Evolutionary conservation across 2,113 vertebrate species (phyloP).

Genomic region (Tetraodon nigroviridis): DNA sequence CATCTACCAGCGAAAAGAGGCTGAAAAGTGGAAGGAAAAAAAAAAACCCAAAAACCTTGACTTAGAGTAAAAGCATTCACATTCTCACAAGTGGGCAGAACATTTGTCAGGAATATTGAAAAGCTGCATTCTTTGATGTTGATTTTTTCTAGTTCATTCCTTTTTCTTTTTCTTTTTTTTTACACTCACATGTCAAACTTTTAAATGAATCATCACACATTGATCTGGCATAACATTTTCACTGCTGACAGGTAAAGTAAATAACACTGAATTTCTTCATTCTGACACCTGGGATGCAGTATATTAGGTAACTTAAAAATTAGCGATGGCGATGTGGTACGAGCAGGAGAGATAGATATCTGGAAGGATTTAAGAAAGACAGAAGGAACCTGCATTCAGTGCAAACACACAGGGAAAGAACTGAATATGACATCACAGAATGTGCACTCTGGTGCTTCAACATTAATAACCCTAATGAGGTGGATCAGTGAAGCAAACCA

Average conservation of each 20-base stretch:
- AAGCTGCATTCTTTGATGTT: not conserved
- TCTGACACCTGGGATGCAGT: not conserved
- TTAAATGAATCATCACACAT: too few species aligned
- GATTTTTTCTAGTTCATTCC: not conserved
- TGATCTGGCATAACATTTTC: too few species aligned
- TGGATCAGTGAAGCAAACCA: slow-evolving; percentile 24
- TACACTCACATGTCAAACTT: too few species aligned
- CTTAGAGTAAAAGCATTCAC: not conserved
- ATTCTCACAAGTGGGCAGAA: not conserved
- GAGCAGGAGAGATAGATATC: too few species aligned
- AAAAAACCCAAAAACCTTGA: too few species aligned
- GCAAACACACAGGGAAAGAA: not conserved
- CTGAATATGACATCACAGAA: not conserved
- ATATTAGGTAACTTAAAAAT: not conserved
- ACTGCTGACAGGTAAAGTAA: too few species aligned
- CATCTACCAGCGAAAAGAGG: slow-evolving; percentile 16
- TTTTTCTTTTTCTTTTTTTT: not conserved
- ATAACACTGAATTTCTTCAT: not conserved
- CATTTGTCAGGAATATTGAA: not conserved
- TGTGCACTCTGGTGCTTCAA: slow-evolving; percentile 1
- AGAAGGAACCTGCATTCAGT: not conserved
- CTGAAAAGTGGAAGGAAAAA: slow-evolving; percentile 1
- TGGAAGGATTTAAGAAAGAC: too few species aligned
- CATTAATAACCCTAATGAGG: slow-evolving; percentile 11
- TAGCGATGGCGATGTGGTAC: not conserved